Conservation (phyloP, 2,113 vertebrate genomes). For the Athene cunicularia region DNA sequence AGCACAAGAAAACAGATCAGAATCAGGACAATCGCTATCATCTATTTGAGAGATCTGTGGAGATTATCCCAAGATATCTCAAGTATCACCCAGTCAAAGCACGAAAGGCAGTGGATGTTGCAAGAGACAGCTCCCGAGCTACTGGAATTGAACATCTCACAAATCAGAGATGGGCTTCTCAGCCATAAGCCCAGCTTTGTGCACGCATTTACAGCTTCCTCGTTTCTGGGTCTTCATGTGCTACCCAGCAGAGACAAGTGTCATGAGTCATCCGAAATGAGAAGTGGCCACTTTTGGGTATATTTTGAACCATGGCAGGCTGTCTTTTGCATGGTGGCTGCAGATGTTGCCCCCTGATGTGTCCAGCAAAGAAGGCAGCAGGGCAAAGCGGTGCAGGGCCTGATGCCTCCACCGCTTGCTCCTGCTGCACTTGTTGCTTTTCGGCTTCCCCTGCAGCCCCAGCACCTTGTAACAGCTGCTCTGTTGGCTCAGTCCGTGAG, state of each 20-base stretch:
- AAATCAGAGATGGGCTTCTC: background rate
- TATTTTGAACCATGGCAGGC: background rate
- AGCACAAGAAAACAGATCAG: background rate
- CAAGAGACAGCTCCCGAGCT: background rate
- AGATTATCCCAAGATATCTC: background rate
- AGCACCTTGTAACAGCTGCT: background rate
- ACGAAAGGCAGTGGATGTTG: background rate
- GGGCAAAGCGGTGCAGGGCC: fast-evolving
- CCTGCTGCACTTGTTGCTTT: background rate
- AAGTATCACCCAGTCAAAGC: background rate
- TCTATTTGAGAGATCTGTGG: background rate
- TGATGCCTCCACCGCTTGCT: background rate
- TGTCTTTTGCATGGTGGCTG: background rate
- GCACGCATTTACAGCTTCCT: background rate
- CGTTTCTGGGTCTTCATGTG: background rate
- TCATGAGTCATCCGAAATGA: background rate
- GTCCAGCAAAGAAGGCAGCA: background rate
- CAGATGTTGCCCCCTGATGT: background rate
- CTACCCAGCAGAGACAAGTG: background rate
- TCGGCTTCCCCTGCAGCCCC: background rate
- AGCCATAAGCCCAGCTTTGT: background rate
- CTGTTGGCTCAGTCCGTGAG: background rate
- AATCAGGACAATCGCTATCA: background rate
- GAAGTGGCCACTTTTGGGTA: background rate
- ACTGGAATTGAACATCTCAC: background rate